Conservation (phyloP, 2,797 vertebrate genomes). For the Catharus ustulatus region DNA sequence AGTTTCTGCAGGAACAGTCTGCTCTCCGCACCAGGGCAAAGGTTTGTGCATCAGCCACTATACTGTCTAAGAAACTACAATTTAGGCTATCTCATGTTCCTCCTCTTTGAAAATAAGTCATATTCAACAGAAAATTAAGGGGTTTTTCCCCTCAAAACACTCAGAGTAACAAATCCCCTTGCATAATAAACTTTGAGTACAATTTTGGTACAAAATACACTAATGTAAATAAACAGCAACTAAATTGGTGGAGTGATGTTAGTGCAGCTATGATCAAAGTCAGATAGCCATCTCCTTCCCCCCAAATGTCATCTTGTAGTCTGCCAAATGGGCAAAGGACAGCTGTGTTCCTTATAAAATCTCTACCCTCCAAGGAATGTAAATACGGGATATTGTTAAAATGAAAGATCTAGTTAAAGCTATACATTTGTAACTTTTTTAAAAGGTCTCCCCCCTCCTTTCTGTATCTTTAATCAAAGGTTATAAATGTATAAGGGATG, state of each 20-base stretch:
- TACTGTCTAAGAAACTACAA: neutral
- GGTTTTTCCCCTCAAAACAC: rapidly evolving
- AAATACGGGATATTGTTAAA: constrained; percentile 6
- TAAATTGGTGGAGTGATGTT: neutral
- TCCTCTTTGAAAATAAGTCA: neutral
- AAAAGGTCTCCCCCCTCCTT: neutral
- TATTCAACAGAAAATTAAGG: neutral
- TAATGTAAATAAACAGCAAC: neutral
- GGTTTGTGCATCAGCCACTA: neutral
- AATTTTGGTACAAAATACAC: neutral
- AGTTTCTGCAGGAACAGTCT: neutral
- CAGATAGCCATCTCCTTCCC: neutral
- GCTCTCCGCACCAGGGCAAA: rapidly evolving
- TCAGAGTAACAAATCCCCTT: neutral
- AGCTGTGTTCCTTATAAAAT: neutral
- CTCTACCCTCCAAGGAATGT: neutral
- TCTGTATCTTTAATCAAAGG: constrained; percentile 30
- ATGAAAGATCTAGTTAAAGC: neutral
- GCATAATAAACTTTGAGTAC: neutral
- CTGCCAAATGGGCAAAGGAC: neutral
- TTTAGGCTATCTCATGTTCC: neutral
- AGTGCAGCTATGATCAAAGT: neutral
- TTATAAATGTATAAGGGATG: constrained; percentile 10
- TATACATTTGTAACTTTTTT: neutral
- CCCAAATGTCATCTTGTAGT: neutral